phyloP scores from a whole-genome alignment of 2,888 invertebrate species.

The Andrena hattorfiana region DNA sequence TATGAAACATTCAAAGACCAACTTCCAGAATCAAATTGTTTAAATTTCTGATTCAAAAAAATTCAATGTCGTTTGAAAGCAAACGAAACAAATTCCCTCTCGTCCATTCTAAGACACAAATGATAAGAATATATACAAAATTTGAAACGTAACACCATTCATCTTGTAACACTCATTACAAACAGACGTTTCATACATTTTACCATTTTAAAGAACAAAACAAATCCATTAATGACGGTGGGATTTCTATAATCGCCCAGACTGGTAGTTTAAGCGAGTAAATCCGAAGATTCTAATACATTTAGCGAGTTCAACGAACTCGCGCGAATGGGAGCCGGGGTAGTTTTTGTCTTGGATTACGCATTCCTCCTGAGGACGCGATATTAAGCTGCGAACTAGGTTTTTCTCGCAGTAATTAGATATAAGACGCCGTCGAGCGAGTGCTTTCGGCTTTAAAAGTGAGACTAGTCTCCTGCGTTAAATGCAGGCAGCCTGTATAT shows the following conservation, averaged over 20 bases:
- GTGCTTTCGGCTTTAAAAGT: conserved; percentile 55
- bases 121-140: too few relatives aligned
- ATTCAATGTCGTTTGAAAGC: too few relatives aligned
- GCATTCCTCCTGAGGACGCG: not conserved
- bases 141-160: too few relatives aligned
- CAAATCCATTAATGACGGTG: not conserved
- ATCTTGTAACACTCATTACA: too few relatives aligned
- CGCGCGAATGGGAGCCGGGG: not conserved
- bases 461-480: conserved; percentile 38
- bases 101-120: too few relatives aligned
- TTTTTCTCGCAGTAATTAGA: conserved; percentile 72
- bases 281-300: not conserved
- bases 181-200: too few relatives aligned
- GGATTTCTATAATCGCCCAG: not conserved
- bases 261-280: not conserved
- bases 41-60: too few relatives aligned
- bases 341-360: not conserved
- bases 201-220: too few relatives aligned
- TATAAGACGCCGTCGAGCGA: conserved; percentile 60
- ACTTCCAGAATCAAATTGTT: too few relatives aligned
- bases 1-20: too few relatives aligned
- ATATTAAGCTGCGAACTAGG: conserved; percentile 5
- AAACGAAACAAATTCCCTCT: too few relatives aligned
- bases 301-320: not conserved
- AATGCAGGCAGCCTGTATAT: conserved; percentile 21